phyloP scores from a whole-genome alignment of 2,113 vertebrate genomes.

The Corythaeola cristata region DNA sequence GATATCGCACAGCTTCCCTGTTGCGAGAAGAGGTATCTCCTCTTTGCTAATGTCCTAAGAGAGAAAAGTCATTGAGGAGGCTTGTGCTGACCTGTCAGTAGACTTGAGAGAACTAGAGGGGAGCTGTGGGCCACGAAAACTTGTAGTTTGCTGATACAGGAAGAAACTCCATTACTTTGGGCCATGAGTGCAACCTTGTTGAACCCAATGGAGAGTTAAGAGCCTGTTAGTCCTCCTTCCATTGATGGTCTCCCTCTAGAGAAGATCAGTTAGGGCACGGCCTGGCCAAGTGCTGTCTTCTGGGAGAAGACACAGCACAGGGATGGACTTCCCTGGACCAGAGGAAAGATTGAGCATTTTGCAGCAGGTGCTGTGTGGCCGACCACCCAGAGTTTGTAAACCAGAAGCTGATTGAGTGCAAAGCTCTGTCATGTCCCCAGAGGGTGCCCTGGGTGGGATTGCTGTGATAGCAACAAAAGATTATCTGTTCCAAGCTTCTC shows the following conservation, averaged over 20 bases:
- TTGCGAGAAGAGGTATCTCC: background rate
- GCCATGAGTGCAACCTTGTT: background rate
- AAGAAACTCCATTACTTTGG: background rate
- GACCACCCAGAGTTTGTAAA: background rate
- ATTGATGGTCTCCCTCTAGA: background rate
- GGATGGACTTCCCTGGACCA: background rate
- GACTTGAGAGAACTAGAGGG: background rate
- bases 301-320: background rate
- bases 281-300: background rate
- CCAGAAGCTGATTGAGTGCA: background rate
- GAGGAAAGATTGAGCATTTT: background rate
- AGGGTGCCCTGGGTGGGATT: background rate
- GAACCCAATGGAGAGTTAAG: background rate
- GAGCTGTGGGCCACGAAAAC: background rate
- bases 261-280: background rate
- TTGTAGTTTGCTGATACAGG: background rate
- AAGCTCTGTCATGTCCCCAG: background rate
- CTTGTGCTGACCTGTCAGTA: background rate
- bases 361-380: background rate
- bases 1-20: background rate
- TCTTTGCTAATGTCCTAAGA: background rate
- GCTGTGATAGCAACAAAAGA: constrained; percentile 69
- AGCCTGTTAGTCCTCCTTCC: background rate
- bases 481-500: constrained; percentile 70
- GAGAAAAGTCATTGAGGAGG: background rate